Base-by-base conservation (phyloP, 2,113 vertebrate species). In the Propithecus coquereli region DNA sequence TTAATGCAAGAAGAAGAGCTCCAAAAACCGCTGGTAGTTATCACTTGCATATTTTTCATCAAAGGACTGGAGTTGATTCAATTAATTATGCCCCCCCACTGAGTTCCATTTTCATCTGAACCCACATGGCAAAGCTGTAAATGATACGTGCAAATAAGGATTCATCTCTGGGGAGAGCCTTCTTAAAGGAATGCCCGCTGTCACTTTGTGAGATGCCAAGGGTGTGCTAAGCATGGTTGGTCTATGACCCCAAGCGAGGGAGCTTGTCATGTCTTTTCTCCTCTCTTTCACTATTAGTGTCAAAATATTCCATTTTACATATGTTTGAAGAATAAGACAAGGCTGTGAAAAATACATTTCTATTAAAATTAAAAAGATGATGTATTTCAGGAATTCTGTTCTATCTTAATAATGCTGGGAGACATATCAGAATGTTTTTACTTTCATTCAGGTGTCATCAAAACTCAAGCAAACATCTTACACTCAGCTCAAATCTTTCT, bases 101-200 rank as follows among this genome's bases (percentile, higher is more conserved):
- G 90, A 88, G 94, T 92, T 94, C 85, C 96, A 92, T 96, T 97
- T 97, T 94, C 87, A 52, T 88, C 34, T 63, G 76, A 94, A 95
- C 45, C 65, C 92, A 97, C 85, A 47, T 54, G 87, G 73, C 71
- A 92, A 96, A 94, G 96, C 92, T 95, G 47, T 95, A 95, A 95
- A 96, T 97, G 96, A 97, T 88, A 96, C 65, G 30, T 95, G 92
- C 76, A 96, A 94, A 95, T 82, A 96, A 94, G 85, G 20, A 80
- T 84, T 61, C 10, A 3, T 68, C 90, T 95, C 95, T 54, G 37
- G 88, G 87, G 89, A 94, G 34, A 86, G 43, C 17, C n/a, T 82
- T 37, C n/a, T 86, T 59, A 20, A 18, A 86, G 22, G 50, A 63
- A 16, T 0, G 61, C 22, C 12, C 6, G n/a, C 2, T 45, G 66